Evolutionary conservation across 30 jellyfish, hydroid and myxozoan species (phyloP).

Genomic region (Hydractinia echinata): DNA sequence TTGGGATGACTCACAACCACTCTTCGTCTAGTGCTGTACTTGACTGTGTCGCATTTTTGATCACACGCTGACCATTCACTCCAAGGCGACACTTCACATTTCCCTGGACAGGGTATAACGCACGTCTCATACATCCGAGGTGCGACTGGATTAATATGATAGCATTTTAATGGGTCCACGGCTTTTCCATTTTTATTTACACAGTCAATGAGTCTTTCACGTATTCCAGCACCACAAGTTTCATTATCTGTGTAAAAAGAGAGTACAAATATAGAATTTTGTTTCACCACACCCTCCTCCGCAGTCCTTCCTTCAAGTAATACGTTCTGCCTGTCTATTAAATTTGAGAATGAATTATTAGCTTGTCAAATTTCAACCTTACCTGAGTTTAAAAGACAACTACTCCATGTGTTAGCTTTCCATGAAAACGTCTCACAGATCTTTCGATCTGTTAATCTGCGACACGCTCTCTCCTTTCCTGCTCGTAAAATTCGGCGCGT

Average conservation of each 20-base stretch:
- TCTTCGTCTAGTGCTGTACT: neutral
- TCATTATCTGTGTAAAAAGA: neutral
- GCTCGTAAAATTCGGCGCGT: neutral
- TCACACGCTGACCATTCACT: neutral
- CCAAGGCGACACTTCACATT: neutral
- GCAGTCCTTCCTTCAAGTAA: too few species aligned
- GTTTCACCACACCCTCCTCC: too few species aligned
- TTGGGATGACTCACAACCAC: neutral
- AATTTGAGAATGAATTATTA: too few species aligned
- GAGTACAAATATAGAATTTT: too few species aligned
- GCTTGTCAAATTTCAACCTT: neutral
- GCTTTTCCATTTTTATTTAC: neutral
- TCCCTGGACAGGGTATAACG: neutral
- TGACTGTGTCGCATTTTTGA: slow-evolving; percentile 5
- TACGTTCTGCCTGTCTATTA: too few species aligned
- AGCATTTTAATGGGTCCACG: neutral
- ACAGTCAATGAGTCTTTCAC: neutral
- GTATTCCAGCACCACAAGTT: neutral
- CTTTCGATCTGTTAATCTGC: neutral
- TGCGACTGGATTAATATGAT: neutral
- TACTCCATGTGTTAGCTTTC: neutral
- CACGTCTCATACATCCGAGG: neutral
- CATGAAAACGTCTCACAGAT: neutral
- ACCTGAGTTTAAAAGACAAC: slow-evolving; percentile 6
- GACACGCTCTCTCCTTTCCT: neutral